Evolutionary conservation across 2,113 vertebrate species (phyloP), one percentile per base, ranked within the genome.

Genomic region (Colistium nudipinnis): DNA sequence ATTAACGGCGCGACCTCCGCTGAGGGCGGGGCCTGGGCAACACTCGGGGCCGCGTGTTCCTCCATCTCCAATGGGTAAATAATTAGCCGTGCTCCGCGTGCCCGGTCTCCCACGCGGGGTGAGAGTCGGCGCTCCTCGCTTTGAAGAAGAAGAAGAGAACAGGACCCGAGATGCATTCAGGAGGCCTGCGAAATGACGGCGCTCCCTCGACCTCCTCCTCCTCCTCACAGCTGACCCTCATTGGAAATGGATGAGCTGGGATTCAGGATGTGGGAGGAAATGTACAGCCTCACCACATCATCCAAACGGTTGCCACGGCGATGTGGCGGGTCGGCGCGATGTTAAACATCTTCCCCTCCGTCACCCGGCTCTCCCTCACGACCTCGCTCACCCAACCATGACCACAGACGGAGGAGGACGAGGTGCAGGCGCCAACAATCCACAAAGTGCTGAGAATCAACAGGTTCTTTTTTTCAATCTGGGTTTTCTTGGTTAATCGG

Each of bases 151-250:
- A 25, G 39, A 64, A 53, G 48, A 62, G 49, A 47, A 52, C 55
- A 49, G 69, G 14, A 22, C 39, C 56, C 10, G 62, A 35, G 68
- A 78, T 44, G 53, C 63, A 57, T 77, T 83, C 68, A 76, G 68
- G 61, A 64, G 51, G 24, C 4, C 63, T 25, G 25, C 4, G 2
- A 72, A 60, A 76, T 61, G 38, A 59, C 53, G 33, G 39, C 14
- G 5, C 45, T 25, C 25, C 20, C 48, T 17, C 7, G 35, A 28
- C 39, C 49, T 69, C 49, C 59, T 62, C 67, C 41, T 70, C 70
- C 39, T 49, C 76, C 68, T 74, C 82, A 72, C 72, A 65, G 36
- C 54, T 80, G 73, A 84, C 76, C 81, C 70, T 66, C 72, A 36
- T 54, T 74, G 72, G 49, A 69, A 60, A 80, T 74, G 76, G 57